Evolutionary conservation across 1,140 invertebrate species (phyloP), one percentile per base, ranked within the genome.

Genomic region (Drosophila repleta): DNA sequence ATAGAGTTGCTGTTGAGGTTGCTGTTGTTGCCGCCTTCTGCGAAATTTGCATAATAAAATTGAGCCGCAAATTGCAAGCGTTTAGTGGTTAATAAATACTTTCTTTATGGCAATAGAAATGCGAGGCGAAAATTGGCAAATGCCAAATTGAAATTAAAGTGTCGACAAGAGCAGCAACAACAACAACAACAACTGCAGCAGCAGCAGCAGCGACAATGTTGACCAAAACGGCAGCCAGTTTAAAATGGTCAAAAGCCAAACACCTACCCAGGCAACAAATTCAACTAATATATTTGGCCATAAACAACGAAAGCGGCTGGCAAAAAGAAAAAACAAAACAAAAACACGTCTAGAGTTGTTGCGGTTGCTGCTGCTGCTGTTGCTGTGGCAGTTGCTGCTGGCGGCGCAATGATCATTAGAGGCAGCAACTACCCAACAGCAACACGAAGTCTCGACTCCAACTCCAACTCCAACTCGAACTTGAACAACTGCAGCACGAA

Each of bases 111-210:
- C 24, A 43, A 62, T 55, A 26, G 39, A 66, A 72, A 62, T 63
- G 57, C 41, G 49, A 63, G 57, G 66, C 78, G 71, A 87, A 85
- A 85, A 85, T 75, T 73, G 83, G 48, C 35, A 65, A 82, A 70
- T 69, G 37, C 79, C 82, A 78, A 84, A 78, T 85, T 82, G 78
- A 85, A 82, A 87, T 78, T 82, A 78, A 87, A 82, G 82, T 85
- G 82, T 78, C 78, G 81, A 75, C 82, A 64, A 51, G 55, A 32
- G 60, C 72, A 29, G 26, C 48, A 48, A 17, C 58, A 39, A 21
- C 66, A 56, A 53, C 72, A 29, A 24, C 48, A 48, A 17, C 58
- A 39, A 21, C 66, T 51, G 21, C 66, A 56, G 43, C 39, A 17
- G 5, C 53, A 20, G 32, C 39, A 45, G 7, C 55, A 13, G 7